Evolutionary conservation across 2,888 invertebrate genomes (phyloP).

Genomic region (Mayetiola destructor): DNA sequence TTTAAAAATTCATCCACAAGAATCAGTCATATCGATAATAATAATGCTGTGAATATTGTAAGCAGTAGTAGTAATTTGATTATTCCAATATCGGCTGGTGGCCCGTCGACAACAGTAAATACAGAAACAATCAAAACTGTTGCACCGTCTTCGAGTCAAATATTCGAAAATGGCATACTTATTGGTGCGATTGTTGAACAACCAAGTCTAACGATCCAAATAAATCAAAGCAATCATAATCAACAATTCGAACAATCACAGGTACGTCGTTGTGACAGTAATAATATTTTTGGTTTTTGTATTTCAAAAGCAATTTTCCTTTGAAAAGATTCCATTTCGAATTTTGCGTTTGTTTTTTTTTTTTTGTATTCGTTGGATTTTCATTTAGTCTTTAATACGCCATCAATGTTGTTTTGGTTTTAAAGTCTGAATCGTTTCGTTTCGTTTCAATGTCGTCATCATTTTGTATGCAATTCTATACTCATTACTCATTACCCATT

Average conservation of each 20-base stretch:
- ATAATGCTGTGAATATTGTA: neutral
- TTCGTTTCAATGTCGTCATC: neutral
- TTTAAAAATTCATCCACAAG: neutral
- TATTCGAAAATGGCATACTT: conserved; percentile 13
- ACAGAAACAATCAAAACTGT: neutral
- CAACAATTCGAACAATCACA: conserved; percentile 16
- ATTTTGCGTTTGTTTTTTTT: neutral
- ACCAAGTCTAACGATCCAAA: conserved; percentile 34
- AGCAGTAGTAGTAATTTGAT: neutral
- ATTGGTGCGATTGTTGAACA: conserved; percentile 24
- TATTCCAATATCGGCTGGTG: neutral
- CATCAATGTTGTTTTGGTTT: neutral
- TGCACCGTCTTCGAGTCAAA: neutral
- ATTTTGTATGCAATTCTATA: too few relatives aligned
- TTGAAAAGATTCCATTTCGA: too few relatives aligned
- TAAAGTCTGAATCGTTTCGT: neutral
- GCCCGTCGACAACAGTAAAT: conserved; percentile 14
- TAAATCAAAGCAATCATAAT: conserved; percentile 24
- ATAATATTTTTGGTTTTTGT: neutral
- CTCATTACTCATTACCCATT: too few relatives aligned
- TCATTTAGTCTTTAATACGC: neutral
- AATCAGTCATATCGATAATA: conserved; percentile 8
- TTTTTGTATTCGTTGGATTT: neutral
- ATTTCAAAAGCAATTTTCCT: neutral
- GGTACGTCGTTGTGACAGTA: conserved; percentile 18